Evolutionary conservation across 2,797 vertebrate species (phyloP).

Genomic region (Silurus aristotelis): DNA sequence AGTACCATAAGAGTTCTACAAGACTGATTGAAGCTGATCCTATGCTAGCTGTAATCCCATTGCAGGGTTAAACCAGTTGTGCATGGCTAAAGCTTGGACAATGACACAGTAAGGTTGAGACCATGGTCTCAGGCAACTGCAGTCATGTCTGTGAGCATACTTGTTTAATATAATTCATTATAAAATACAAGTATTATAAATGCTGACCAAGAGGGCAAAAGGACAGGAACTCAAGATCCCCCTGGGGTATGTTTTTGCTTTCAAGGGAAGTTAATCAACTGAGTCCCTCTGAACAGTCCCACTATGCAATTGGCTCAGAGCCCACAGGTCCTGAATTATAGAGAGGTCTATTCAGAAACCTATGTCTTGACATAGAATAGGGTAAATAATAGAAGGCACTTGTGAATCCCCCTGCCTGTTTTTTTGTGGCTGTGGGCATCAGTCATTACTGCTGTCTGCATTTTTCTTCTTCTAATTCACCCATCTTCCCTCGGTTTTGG

Average conservation of each 20-base stretch:
- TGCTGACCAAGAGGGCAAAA: conserved; percentile 9
- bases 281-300: neutral
- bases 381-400: conserved; percentile 17
- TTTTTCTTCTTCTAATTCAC: neutral
- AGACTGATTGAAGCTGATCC: neutral
- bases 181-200: conserved; percentile 8
- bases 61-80: neutral
- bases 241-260: neutral
- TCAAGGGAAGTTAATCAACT: conserved; percentile 1
- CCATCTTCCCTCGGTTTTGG: conserved; percentile 58
- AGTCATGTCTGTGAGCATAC: neutral
- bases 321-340: conserved; percentile 5
- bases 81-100: neutral
- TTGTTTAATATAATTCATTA: conserved; percentile 5
- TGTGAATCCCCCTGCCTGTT: conserved; percentile 1
- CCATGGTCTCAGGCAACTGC: neutral
- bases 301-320: neutral
- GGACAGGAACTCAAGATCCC: neutral
- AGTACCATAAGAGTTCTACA: neutral
- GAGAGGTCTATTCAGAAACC: neutral
- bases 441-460: conserved; percentile 38
- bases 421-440: conserved; percentile 17
- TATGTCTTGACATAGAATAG: neutral
- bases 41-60: neutral
- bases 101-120: neutral